Percentiles rank a stretch among this genome's conserved stretches.
Conservation (phyloP, 2,113 vertebrate species). For the Podarcis muralis region DNA sequence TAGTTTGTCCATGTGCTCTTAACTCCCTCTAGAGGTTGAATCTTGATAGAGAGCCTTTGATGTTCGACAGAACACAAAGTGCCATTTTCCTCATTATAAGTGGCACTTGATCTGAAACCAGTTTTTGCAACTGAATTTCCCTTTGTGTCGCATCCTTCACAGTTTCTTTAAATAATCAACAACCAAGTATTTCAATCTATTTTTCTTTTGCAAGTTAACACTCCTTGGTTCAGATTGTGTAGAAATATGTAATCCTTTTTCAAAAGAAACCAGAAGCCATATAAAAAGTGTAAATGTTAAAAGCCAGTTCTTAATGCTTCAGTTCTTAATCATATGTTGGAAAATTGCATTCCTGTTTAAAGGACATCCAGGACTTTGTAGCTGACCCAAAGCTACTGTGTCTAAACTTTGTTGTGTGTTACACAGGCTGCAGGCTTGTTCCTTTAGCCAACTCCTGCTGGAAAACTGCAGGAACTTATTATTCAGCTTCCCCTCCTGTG, state of each 20-base stretch:
- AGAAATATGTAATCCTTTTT: not conserved
- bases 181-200: not conserved
- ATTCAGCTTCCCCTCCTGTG: not conserved
- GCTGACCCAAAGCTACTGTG: not conserved
- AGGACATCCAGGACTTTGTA: not conserved
- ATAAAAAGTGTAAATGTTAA: not conserved
- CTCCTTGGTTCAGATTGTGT: not conserved
- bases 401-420: not conserved
- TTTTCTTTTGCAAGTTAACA: not conserved
- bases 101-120: not conserved
- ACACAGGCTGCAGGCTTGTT: not conserved
- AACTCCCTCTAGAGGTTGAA: conserved; percentile 7
- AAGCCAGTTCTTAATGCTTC: not conserved
- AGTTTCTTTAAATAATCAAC: not conserved
- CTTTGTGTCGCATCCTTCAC: not conserved
- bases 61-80: no score
- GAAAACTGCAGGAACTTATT: not conserved
- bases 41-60: not conserved
- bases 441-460: not conserved
- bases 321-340: not conserved
- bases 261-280: not conserved
- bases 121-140: not conserved
- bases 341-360: not conserved
- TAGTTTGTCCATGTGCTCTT: not conserved
- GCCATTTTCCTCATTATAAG: no score